Evolutionary conservation across 2,888 invertebrate species (phyloP).

Genomic region (Tineola bisselliella): DNA sequence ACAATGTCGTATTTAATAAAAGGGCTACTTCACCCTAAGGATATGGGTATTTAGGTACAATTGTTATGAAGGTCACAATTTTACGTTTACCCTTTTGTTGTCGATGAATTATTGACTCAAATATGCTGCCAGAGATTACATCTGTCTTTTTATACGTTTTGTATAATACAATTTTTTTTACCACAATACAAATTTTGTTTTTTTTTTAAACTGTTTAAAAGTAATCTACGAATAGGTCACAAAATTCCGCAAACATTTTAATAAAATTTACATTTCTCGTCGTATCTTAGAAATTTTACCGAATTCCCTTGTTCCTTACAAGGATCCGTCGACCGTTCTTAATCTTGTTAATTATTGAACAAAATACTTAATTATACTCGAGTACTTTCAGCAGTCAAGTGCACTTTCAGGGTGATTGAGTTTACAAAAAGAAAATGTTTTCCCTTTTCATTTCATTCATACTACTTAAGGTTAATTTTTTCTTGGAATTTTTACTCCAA

Average conservation of each 20-base stretch:
- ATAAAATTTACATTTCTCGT: background rate
- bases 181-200: too few relatives aligned
- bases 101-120: slow-evolving; percentile 3
- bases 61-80: background rate
- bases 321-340: background rate
- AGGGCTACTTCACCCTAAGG: slow-evolving; percentile 3
- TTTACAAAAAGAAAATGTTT: background rate
- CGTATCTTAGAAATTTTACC: background rate
- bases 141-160: background rate
- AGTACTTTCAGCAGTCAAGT: background rate
- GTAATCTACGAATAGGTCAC: background rate
- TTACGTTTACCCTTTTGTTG: slow-evolving; percentile 2
- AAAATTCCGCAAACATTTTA: background rate
- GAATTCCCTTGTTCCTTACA: background rate
- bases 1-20: slow-evolving; percentile 1
- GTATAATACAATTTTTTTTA: too few relatives aligned
- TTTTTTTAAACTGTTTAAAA: background rate
- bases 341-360: background rate
- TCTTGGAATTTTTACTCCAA: too few relatives aligned
- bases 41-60: slow-evolving; percentile 2
- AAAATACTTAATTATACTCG: background rate
- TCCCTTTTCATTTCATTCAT: background rate
- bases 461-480: too few relatives aligned
- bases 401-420: background rate
- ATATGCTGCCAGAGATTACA: background rate